Evolutionary conservation across 2,888 invertebrate species (phyloP).

Genomic region (Mylabris sibirica): DNA sequence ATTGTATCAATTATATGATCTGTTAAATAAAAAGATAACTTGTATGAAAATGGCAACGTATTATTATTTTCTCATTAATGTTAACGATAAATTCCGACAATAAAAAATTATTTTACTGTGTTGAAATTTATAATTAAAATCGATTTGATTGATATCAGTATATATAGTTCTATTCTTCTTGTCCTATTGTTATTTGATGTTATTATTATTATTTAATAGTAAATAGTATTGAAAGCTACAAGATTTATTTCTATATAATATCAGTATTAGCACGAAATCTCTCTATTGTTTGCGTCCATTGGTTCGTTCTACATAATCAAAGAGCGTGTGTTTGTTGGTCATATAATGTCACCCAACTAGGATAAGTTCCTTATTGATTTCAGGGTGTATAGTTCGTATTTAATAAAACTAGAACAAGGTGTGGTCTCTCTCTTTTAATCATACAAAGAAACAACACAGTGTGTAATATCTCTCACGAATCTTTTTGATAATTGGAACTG

Average conservation of each 20-base stretch:
- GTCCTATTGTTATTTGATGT: not conserved
- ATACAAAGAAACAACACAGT: not conserved
- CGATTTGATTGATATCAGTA: not conserved
- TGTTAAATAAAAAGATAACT: not conserved
- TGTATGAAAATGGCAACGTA: not conserved
- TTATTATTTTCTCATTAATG: conserved; percentile 5
- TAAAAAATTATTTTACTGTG: not conserved
- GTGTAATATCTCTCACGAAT: not conserved
- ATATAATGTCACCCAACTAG: conserved; percentile 12
- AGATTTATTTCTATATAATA: not conserved
- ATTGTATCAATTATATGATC: conserved; percentile 7
- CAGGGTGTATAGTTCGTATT: conserved; percentile 11
- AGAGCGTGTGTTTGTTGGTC: conserved; percentile 7
- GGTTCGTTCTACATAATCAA: conserved; percentile 11
- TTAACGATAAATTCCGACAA: not conserved
- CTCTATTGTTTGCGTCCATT: conserved; percentile 8
- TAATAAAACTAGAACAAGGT: conserved; percentile 13
- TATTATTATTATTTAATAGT: not conserved
- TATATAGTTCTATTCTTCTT: not conserved
- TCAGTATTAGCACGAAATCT: not conserved
- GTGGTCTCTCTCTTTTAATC: not conserved
- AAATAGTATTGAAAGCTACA: not conserved
- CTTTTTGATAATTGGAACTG: not conserved
- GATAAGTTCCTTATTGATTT: conserved; percentile 15
- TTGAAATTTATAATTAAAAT: conserved; percentile 4